Evolutionary conservation across 1,140 invertebrate genomes (phyloP).

Genomic region (Ditylenchus dipsaci): DNA sequence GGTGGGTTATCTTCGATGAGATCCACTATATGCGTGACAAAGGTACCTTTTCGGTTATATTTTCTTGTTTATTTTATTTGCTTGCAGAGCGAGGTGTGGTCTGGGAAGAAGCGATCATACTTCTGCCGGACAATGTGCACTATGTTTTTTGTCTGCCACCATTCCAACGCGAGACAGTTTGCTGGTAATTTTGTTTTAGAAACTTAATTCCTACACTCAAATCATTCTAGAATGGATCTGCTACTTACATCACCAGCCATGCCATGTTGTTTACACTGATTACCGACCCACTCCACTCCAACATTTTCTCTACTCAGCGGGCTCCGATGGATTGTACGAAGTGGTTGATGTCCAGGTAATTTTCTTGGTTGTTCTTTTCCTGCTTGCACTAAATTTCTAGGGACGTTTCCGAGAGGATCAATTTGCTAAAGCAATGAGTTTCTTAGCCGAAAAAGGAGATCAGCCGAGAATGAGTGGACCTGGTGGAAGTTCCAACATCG

Average conservation of each 20-base stretch:
- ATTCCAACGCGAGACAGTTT: constrained; percentile 95
- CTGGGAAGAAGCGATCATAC: constrained; percentile 98
- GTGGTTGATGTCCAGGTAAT: constrained; percentile 84
- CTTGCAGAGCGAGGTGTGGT: constrained; percentile 83
- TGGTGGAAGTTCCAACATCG: constrained; percentile 72
- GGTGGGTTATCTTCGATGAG: constrained; percentile 99
- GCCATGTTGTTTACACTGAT: constrained; percentile 98
- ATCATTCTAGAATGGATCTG: constrained; percentile 80
- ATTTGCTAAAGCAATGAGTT: constrained; percentile 89
- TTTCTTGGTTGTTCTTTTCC: neutral
- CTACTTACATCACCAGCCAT: constrained; percentile 85
- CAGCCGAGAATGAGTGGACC: constrained; percentile 61
- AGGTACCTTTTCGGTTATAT: constrained; percentile 54
- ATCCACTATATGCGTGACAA: constrained; percentile 99
- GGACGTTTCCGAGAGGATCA: constrained; percentile 94
- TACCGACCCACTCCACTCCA: constrained; percentile 92
- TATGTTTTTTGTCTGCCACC: constrained; percentile 94
- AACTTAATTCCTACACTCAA: neutral
- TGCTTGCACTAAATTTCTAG: constrained; percentile 49
- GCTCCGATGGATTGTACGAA: constrained; percentile 87
- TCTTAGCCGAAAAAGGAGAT: constrained; percentile 64
- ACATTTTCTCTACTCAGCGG: constrained; percentile 93
- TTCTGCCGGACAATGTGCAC: constrained; percentile 86
- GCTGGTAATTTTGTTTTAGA: constrained; percentile 60
- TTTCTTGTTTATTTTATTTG: constrained; percentile 3